phyloP scores from a whole-genome alignment of 2,888 invertebrate genomes.

The Limnephilus lunatus region DNA sequence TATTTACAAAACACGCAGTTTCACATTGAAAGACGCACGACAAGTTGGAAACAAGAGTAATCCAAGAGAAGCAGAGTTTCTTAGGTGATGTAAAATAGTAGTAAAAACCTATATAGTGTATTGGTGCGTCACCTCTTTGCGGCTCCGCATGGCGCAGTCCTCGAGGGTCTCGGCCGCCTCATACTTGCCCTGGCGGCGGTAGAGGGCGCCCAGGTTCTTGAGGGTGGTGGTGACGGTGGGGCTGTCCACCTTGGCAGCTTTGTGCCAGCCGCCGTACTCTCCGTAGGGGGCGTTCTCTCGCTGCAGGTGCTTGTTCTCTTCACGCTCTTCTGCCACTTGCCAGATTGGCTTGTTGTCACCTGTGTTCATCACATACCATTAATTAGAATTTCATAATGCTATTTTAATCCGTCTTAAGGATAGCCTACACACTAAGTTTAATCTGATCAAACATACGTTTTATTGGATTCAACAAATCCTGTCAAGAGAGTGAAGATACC shows the following conservation, averaged over 20 bases:
- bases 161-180: conserved; percentile 99
- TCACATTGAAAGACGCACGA: neutral
- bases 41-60: neutral
- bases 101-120: conserved; percentile 42
- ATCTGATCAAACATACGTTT: no score
- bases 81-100: conserved; percentile 25
- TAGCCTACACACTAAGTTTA: no score
- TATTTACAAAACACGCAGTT: neutral
- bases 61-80: neutral
- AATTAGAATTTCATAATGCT: neutral
- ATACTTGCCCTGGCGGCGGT: conserved; percentile 98
- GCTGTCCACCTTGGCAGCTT: conserved; percentile 98
- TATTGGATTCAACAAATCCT: no score
- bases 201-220: conserved; percentile 98
- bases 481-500: no score
- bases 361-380: conserved; percentile 69
- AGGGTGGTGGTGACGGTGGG: conserved; percentile 98
- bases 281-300: conserved; percentile 94
- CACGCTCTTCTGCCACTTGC: conserved; percentile 99
- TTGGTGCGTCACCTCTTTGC: conserved; percentile 87
- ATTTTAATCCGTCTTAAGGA: no score
- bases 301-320: conserved; percentile 95
- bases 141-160: conserved; percentile 96
- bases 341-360: conserved; percentile 97
- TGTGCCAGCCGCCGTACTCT: conserved; percentile 97